These are phyloP conservation scores for Anthoptus insignis DNA, from an alignment of 2,888 invertebrate genomes.

Conservation along the genomic window DNA sequence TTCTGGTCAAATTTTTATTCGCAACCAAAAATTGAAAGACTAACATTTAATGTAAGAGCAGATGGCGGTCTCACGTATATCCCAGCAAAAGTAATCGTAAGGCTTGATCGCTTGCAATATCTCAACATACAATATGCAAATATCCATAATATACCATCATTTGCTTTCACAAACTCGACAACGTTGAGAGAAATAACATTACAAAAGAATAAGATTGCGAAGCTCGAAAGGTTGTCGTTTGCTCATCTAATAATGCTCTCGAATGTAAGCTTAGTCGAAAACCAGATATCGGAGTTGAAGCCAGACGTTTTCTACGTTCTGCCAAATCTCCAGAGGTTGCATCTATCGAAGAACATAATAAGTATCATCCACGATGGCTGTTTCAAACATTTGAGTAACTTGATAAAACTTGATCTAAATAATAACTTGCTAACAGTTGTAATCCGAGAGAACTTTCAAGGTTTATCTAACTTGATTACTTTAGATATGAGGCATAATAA, in stretches of 20 bases:
- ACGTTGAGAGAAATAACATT: constrained; percentile 90
- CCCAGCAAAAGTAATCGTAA: constrained; percentile 90
- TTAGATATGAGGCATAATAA: constrained; percentile 92
- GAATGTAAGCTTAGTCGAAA: constrained; percentile 91
- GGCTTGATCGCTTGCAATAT: constrained; percentile 89
- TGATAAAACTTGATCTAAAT: constrained; percentile 94
- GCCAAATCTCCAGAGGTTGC: constrained; percentile 91
- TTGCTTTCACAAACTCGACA: constrained; percentile 92
- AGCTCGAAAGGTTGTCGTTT: constrained; percentile 90
- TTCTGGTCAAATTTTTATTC: constrained; percentile 92
- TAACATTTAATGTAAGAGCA: constrained; percentile 90
- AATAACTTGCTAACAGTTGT: constrained; percentile 91
- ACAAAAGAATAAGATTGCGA: constrained; percentile 90
- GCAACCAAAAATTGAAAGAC: constrained; percentile 90
- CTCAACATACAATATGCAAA: constrained; percentile 91
- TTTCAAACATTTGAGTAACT: constrained; percentile 90
- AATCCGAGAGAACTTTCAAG: constrained; percentile 92
- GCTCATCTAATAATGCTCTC: constrained; percentile 91
- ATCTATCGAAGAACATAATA: constrained; percentile 95
- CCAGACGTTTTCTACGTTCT: constrained; percentile 92
- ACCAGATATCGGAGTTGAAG: constrained; percentile 92
- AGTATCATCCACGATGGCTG: constrained; percentile 95
- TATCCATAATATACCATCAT: constrained; percentile 90
- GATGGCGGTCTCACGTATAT: constrained; percentile 90
- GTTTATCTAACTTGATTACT: constrained; percentile 90